These are phyloP conservation scores for Lamellibrachia columna DNA, from an alignment of 2,888 invertebrate species.

Conservation along the genomic window DNA sequence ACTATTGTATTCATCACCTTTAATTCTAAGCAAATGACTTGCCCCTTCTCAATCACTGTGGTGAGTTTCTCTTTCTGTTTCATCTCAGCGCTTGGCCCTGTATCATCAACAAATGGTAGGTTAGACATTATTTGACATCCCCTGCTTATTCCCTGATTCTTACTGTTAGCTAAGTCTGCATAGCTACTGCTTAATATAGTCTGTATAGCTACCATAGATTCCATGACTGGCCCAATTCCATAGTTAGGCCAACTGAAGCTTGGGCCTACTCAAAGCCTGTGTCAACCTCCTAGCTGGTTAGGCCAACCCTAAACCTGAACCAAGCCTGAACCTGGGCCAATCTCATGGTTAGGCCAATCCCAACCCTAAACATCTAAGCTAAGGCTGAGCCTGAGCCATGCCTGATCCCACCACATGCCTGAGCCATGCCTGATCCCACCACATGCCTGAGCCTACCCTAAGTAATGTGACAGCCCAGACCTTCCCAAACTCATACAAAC, in stretches of 20 bases:
- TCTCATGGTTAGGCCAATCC: neutral
- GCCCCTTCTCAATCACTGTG: neutral
- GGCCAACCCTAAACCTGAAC: neutral
- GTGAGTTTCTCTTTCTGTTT: constrained; percentile 6
- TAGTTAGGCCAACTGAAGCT: neutral
- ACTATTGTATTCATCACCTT: neutral
- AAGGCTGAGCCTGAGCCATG: neutral
- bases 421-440: neutral
- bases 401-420: neutral
- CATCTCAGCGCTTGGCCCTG: neutral
- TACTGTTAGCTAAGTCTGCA: neutral
- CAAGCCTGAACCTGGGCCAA: neutral
- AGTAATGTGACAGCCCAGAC: too few relatives aligned
- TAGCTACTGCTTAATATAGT: neutral
- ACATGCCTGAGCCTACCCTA: too few relatives aligned
- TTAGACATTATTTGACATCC: neutral
- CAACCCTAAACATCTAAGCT: neutral
- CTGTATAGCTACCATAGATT: neutral
- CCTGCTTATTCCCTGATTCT: neutral
- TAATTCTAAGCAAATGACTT: neutral
- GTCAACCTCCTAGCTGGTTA: neutral
- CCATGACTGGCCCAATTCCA: neutral
- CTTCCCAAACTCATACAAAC: too few relatives aligned
- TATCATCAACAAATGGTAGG: neutral
- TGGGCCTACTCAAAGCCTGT: neutral